A percentile compares a stretch with the other conserved stretches of the same genome.
Evolutionary conservation across 2,888 invertebrate genomes (phyloP).

Genomic region (Gasteruption jaculator): DNA sequence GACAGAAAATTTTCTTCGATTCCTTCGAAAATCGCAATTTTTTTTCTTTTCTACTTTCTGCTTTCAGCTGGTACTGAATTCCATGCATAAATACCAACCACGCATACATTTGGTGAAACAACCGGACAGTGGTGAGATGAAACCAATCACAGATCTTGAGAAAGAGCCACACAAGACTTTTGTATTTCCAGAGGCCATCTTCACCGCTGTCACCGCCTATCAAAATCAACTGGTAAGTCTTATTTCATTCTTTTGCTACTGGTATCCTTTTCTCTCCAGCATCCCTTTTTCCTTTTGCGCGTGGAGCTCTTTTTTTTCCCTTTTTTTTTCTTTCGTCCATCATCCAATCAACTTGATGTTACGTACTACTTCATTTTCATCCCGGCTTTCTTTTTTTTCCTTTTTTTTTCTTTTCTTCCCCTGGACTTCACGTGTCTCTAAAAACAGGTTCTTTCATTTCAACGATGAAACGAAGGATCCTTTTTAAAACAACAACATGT

Average conservation of each 20-base stretch:
- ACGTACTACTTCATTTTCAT: constrained; percentile 18
- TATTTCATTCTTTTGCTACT: constrained; percentile 32
- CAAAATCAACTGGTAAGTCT: constrained; percentile 79
- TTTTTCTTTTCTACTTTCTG: no score
- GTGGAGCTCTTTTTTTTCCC: constrained; percentile 12
- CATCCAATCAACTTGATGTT: constrained; percentile 18
- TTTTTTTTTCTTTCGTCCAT: constrained; percentile 18
- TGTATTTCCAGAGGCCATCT: constrained; percentile 76
- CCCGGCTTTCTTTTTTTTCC: constrained; percentile 14
- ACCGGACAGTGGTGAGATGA: constrained; percentile 59
- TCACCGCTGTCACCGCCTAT: constrained; percentile 83
- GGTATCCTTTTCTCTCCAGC: constrained; percentile 14
- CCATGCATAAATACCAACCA: constrained; percentile 83
- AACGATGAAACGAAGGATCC: no score
- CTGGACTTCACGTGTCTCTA: no score
- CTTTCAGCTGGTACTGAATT: constrained; percentile 73
- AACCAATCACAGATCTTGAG: constrained; percentile 63
- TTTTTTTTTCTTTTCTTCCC: constrained; percentile 4
- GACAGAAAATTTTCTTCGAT: no score
- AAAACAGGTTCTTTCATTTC: no score
- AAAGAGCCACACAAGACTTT: constrained; percentile 73
- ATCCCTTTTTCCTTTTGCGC: constrained; percentile 9
- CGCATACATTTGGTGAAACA: constrained; percentile 72
- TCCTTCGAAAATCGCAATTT: constrained; percentile 11
- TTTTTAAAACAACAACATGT: no score